phyloP scores from a whole-genome alignment of 2,113 vertebrate genomes.

The Falco punctatus region DNA sequence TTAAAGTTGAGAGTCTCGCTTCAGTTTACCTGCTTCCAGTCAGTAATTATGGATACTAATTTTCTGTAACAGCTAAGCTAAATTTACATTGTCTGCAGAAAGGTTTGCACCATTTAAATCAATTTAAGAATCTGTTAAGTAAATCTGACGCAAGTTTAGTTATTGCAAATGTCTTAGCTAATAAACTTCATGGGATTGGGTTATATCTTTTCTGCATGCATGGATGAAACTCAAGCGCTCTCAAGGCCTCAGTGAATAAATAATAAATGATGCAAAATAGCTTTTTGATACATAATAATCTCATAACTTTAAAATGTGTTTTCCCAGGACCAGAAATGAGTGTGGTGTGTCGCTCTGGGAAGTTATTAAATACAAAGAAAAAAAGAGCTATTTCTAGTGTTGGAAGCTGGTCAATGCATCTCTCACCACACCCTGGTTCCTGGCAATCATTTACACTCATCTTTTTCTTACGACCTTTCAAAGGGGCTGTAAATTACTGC shows the following conservation, averaged over 20 bases:
- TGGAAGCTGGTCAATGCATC: neutral
- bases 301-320: neutral
- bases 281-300: slow-evolving; percentile 58
- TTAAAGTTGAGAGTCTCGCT: neutral
- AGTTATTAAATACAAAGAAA: slow-evolving; percentile 26
- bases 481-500: neutral
- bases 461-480: neutral
- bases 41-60: neutral
- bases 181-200: slow-evolving; percentile 32
- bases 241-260: slow-evolving; percentile 44
- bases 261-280: slow-evolving; percentile 64
- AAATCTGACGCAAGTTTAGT: slow-evolving; percentile 30
- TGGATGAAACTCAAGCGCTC: slow-evolving; percentile 23
- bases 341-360: slow-evolving; percentile 23
- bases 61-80: slow-evolving; percentile 2
- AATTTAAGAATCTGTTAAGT: slow-evolving; percentile 50
- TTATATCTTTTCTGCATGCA: neutral
- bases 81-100: slow-evolving; percentile 17
- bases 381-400: neutral
- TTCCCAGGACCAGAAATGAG: neutral
- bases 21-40: neutral
- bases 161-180: slow-evolving; percentile 40
- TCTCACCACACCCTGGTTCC: neutral
- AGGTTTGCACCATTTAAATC: slow-evolving; percentile 42
- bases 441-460: slow-evolving; percentile 5